A percentile compares a stretch with the other conserved stretches of the same genome.
Conservation (phyloP, 2,888 invertebrate genomes). For the Mantis religiosa region DNA sequence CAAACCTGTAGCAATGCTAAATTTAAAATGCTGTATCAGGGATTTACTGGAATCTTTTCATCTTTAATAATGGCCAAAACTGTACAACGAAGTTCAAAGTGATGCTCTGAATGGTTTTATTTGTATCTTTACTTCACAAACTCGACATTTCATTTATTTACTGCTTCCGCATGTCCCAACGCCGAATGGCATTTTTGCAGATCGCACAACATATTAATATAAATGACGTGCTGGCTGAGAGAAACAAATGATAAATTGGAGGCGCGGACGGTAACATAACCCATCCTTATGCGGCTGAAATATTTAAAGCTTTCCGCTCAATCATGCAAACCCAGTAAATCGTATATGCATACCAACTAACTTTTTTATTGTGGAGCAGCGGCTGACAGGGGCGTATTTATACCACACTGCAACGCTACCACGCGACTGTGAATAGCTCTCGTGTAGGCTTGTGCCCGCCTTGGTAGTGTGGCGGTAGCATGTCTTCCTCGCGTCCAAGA, state of each 20-base stretch:
- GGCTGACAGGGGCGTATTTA: background rate
- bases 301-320: background rate
- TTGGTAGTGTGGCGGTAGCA: too few relatives aligned
- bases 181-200: background rate
- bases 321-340: background rate
- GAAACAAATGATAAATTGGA: background rate
- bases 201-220: background rate
- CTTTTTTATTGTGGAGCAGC: background rate
- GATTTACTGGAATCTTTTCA: too few relatives aligned
- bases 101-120: too few relatives aligned
- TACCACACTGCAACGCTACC: background rate
- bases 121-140: background rate
- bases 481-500: too few relatives aligned
- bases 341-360: background rate
- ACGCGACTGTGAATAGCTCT: background rate
- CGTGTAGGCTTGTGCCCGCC: too few relatives aligned
- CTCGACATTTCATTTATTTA: background rate
- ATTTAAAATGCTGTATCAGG: too few relatives aligned
- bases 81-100: too few relatives aligned
- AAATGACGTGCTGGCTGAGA: background rate
- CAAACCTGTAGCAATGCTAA: too few relatives aligned
- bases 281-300: background rate
- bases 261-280: background rate
- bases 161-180: background rate
- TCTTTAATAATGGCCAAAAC: too few relatives aligned